Base-by-base conservation (phyloP, 2,888 invertebrate genomes). In the Tanypteryx hageni region DNA sequence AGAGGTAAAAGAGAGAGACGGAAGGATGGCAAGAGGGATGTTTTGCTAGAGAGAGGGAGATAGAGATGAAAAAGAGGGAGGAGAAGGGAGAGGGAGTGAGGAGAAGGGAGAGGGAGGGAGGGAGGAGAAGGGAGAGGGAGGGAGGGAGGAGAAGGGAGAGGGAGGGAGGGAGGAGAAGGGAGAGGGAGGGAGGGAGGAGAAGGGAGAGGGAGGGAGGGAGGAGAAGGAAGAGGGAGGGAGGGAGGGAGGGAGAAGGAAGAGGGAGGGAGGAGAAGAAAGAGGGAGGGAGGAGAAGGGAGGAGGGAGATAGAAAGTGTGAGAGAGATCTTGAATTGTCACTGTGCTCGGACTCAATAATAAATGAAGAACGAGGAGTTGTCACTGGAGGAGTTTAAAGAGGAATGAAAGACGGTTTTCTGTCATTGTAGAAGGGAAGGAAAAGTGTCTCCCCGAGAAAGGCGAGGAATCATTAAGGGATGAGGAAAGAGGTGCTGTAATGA, bases 301-400 rank as follows among this genome's bases (percentile, higher is more conserved):
- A 27, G 61, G 11, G 61, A 16, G 82, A 82, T 13, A 18, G 4
- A 1, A 13, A 27, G 0, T 10, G 57, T 0, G 22, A 16, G 64
- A 18, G 89, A 18, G 31, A 7, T 18, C 44, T 27, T 64, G 31
- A 89, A 68, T 89, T 44, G 89, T 89, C 89, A 61, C 61, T 31
- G 89, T 89, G 44, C 89, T 64, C n/a, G 89, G 89, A 89, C 89
- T 89, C 89, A 56, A 89, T 64, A 86, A 89, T 89, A 64, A 64
- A 89, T 68, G 89, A 89, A 86, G 44, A 27, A 27, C 61, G 22
- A 22, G 86, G 64, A 64, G 22, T 57, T 56, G n/a, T 44, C 83
- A 83, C 11, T 16, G 31, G 86, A 59, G 61, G 31, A 64, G 11
- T 31, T n/a, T 76, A 76, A 76, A 76, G 76, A 31, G 68, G 44